Percentiles rank a stretch among this genome's conserved stretches.
These are phyloP conservation scores for Saturnia pavonia DNA, from an alignment of 2,888 invertebrate species.

Conservation along the genomic window DNA sequence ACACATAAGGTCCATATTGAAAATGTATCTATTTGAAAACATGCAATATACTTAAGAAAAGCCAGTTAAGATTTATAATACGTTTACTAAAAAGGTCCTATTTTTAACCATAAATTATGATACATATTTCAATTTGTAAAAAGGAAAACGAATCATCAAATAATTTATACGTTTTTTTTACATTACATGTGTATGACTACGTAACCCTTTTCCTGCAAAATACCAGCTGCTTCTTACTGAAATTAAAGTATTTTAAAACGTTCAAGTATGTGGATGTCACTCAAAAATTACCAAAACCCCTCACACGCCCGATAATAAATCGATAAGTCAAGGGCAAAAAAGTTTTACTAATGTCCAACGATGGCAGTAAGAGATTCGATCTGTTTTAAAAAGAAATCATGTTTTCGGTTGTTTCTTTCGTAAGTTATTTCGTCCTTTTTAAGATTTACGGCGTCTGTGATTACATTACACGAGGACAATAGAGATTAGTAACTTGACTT, in stretches of 20 bases:
- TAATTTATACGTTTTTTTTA: no score
- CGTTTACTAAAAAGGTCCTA: background rate
- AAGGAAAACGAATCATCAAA: background rate
- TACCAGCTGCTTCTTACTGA: background rate
- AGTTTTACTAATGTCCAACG: constrained; percentile 6
- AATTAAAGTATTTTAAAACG: background rate
- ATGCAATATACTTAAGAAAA: background rate
- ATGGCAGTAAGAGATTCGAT: background rate
- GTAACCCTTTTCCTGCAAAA: background rate
- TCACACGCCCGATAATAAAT: background rate
- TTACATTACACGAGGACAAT: background rate
- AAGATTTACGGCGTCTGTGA: constrained; percentile 7
- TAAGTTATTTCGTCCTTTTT: constrained; percentile 11
- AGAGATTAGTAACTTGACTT: background rate
- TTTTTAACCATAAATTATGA: background rate
- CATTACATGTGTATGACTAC: background rate
- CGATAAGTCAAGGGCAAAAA: background rate
- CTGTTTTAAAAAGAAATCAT: background rate
- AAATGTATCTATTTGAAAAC: background rate
- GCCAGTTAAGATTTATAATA: background rate
- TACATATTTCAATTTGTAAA: background rate
- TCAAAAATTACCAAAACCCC: background rate
- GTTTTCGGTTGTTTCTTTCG: background rate
- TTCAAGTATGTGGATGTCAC: background rate
- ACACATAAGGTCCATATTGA: no score